Percentiles rank a stretch among this genome's conserved stretches.
phyloP scores from a whole-genome alignment of 2,113 vertebrate species.

The Cynocephalus volans region DNA sequence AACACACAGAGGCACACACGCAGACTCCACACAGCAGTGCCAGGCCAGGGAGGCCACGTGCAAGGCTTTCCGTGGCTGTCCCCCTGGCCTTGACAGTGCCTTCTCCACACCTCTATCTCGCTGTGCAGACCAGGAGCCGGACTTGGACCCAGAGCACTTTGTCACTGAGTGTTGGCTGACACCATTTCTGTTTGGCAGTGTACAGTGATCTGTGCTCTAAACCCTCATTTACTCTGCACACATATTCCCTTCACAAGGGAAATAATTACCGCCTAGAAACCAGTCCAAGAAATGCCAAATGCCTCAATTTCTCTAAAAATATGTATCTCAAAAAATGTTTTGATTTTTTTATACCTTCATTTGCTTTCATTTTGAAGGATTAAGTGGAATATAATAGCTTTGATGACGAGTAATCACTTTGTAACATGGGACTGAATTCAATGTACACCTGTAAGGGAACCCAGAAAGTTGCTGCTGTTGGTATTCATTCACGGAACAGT shows the following conservation, averaged over 20 bases:
- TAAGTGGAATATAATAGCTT: slow-evolving; percentile 50
- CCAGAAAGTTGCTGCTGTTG: background rate
- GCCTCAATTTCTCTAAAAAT: slow-evolving; percentile 84
- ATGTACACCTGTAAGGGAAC: background rate
- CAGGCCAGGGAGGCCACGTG: fast-evolving
- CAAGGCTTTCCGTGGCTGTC: fast-evolving
- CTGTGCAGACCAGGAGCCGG: background rate
- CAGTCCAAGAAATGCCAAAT: slow-evolving; percentile 75
- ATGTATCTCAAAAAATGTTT: slow-evolving; percentile 72
- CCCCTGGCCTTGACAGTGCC: fast-evolving
- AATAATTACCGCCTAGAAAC: slow-evolving; percentile 81
- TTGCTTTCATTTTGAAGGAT: slow-evolving; percentile 72
- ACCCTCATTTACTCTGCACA: slow-evolving; percentile 59
- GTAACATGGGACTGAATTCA: background rate
- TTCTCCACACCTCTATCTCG: fast-evolving
- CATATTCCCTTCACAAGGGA: slow-evolving; percentile 75
- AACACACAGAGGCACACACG: no score
- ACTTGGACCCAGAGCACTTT: fast-evolving
- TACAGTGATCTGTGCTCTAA: slow-evolving; percentile 53
- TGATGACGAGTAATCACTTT: background rate
- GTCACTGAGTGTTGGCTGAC: background rate
- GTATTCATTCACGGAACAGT: fast-evolving
- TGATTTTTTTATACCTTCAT: slow-evolving; percentile 69
- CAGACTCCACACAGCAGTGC: background rate
- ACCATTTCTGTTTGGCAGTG: background rate